Base-by-base conservation (phyloP, 2,113 vertebrate species). In the Plotosus lineatus region DNA sequence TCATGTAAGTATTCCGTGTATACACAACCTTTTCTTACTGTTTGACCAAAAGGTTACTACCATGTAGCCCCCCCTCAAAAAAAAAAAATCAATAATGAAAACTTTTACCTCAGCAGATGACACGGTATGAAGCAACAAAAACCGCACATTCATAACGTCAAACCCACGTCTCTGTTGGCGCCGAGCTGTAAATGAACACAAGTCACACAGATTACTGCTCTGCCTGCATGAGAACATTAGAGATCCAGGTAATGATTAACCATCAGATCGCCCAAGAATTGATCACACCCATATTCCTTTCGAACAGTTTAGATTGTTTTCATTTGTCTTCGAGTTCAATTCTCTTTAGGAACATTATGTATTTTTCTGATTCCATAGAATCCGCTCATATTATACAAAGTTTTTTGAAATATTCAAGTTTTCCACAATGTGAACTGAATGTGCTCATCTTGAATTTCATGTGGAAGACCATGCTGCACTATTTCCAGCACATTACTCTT, bases 161-260 rank as follows among this genome's bases (percentile, higher is more conserved):
- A 63, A 33, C 60, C 4, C 63, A 14, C 23, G 33, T 40, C 61
- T 40, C 36, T 7, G 46, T 48, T 26, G 48, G 36, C 23, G 9
- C 26, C n/a, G 53, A 72, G 48, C 26, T 38, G 26, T 46, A 72
- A 28, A 19, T 48, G 15, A 81, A 38, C 71, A 28, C 42, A 51
- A 53, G 46, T 38, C 38, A 31, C 40, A 3, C 36, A 53, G 19
- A 51, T 55, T 36, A 55, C 33, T 9, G 23, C 19, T 46, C 66
- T 40, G 60, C 38, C 17, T 40, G 23, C 55, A 7, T 40, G 31
- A 48, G 28, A 71, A 55, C 40, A 56, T 40, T 33, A 71, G 77
- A 55, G 6, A 1, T 63, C 36, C 12, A 61, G 80, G 76, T 69
- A 69, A 77, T 82, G 61, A 82, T 82, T 76, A n/a, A 76, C 26